These are phyloP conservation scores for Falcaria lacertinaria DNA, from an alignment of 2,888 invertebrate species.

Conservation along the genomic window DNA sequence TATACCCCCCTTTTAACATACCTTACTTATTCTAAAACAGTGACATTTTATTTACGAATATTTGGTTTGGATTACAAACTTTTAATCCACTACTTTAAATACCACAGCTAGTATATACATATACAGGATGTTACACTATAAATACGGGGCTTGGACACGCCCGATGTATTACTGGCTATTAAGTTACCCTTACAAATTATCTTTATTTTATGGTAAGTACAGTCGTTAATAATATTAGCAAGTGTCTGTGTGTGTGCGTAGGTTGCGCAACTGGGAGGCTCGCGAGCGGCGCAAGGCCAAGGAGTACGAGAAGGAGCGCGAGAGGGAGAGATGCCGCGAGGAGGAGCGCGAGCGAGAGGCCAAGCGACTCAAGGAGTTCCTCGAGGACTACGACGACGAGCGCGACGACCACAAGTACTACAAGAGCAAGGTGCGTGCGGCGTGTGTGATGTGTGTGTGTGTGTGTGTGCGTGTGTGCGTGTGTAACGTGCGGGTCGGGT, in stretches of 20 bases:
- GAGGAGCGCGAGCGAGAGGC: slow-evolving; percentile 95
- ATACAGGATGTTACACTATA: too few species aligned
- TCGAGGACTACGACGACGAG: slow-evolving; percentile 99
- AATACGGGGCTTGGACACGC: too few species aligned
- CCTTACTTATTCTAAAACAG: too few species aligned
- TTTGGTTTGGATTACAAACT: too few species aligned
- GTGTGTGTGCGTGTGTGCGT: background rate
- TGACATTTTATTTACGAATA: too few species aligned
- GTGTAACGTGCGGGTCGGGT: slow-evolving; percentile 56
- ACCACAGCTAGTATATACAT: too few species aligned
- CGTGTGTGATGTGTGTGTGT: too few species aligned
- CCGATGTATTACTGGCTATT: too few species aligned
- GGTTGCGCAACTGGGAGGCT: slow-evolving; percentile 87
- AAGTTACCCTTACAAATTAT: too few species aligned
- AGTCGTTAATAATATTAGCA: background rate
- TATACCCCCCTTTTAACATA: too few species aligned
- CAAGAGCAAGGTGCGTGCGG: slow-evolving; percentile 79
- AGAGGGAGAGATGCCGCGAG: slow-evolving; percentile 85
- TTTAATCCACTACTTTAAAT: too few species aligned
- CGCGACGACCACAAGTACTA: slow-evolving; percentile 98
- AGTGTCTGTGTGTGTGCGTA: slow-evolving; percentile 13
- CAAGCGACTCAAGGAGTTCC: slow-evolving; percentile 95
- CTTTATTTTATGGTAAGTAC: too few species aligned
- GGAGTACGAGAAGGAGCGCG: slow-evolving; percentile 93
- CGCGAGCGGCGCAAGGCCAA: slow-evolving; percentile 93